Conservation (phyloP, 1,140 invertebrate species). For the Metopolophium dirhodum region DNA sequence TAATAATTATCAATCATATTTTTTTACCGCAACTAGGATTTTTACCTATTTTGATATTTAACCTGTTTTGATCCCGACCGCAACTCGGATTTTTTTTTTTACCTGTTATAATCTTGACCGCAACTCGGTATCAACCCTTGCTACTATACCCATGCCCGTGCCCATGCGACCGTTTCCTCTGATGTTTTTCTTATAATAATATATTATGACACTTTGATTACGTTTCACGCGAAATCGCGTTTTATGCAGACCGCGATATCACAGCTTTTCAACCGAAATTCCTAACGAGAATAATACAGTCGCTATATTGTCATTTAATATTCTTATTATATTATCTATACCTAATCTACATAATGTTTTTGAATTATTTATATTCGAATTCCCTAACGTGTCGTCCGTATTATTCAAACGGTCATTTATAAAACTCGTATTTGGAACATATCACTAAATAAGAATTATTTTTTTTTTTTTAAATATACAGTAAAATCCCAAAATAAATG, state of each 20-base stretch:
- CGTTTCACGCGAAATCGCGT: neutral
- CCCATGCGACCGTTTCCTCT: neutral
- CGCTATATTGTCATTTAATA: neutral
- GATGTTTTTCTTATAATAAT: neutral
- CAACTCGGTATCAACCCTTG: too few relatives aligned
- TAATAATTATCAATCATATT: too few relatives aligned
- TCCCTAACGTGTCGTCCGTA: neutral
- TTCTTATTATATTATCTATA: neutral
- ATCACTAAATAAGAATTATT: neutral
- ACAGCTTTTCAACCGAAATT: neutral
- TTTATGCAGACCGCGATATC: neutral
- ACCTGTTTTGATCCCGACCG: too few relatives aligned
- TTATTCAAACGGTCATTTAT: neutral
- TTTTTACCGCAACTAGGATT: too few relatives aligned
- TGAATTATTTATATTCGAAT: neutral
- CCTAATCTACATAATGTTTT: neutral
- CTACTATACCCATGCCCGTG: neutral
- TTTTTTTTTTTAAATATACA: slow-evolving; percentile 15
- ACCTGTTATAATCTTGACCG: too few relatives aligned
- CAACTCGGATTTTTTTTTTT: too few relatives aligned
- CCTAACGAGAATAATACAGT: neutral
- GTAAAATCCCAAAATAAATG: neutral
- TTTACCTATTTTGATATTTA: too few relatives aligned
- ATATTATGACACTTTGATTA: neutral
- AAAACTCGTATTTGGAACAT: slow-evolving; percentile 16